A percentile compares a stretch with the other conserved stretches of the same genome.
Evolutionary conservation across 2,113 vertebrate species (phyloP).

Genomic region (Epinephelus cyanopodus): DNA sequence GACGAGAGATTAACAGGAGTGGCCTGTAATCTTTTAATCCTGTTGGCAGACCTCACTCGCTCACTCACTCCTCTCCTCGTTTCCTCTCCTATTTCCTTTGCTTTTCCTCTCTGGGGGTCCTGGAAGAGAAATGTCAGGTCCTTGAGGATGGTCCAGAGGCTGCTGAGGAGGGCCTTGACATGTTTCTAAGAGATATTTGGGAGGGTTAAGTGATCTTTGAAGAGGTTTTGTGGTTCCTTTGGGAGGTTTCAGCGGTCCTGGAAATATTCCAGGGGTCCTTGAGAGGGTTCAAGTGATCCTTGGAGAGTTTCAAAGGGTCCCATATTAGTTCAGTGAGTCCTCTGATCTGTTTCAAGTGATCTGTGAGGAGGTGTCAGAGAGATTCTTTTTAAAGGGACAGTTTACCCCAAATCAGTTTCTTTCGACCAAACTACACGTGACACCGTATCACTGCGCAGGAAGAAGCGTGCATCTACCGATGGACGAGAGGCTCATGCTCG

Average conservation of each 20-base stretch:
- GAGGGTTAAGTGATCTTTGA: not conserved
- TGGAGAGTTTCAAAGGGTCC: not conserved
- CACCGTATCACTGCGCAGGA: no score
- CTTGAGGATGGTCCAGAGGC: not conserved
- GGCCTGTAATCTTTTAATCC: slow-evolving; percentile 78
- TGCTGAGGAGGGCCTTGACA: not conserved
- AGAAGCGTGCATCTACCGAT: no score
- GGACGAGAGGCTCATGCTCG: no score
- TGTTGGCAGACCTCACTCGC: slow-evolving; percentile 54
- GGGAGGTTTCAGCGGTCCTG: not conserved
- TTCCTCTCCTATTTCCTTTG: not conserved
- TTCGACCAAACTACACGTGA: no score
- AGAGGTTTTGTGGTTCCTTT: not conserved
- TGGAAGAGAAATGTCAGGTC: not conserved
- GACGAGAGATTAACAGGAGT: slow-evolving; percentile 70
- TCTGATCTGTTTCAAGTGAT: no score
- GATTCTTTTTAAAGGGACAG: no score
- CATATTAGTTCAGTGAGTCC: not conserved
- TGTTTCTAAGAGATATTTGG: not conserved
- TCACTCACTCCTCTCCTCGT: not conserved
- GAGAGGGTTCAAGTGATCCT: not conserved
- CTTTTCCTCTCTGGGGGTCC: not conserved
- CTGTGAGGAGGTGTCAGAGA: no score
- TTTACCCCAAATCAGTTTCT: no score
- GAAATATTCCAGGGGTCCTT: not conserved